Conservation (phyloP, 1,140 invertebrate genomes). For the Dermatophagoides farinae region DNA sequence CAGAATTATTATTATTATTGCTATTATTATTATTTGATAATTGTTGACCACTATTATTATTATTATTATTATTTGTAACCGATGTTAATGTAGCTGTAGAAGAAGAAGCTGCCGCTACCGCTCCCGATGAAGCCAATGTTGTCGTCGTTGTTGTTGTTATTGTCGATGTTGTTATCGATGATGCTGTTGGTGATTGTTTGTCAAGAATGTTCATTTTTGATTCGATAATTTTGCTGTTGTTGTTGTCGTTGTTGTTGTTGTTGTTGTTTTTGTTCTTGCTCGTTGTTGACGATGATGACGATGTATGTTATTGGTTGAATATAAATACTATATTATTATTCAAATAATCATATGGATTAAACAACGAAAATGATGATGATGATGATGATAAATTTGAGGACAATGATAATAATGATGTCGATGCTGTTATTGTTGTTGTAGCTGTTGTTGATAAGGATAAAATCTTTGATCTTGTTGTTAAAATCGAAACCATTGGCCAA, state of each 20-base stretch:
- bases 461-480: too few species aligned
- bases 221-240: too few species aligned
- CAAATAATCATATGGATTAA: neutral
- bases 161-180: neutral
- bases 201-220: constrained; percentile 7
- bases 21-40: too few species aligned
- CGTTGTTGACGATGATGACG: neutral
- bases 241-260: too few species aligned
- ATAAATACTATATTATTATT: neutral
- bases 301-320: neutral
- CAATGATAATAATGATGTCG: too few species aligned
- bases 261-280: too few species aligned
- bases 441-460: too few species aligned
- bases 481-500: neutral
- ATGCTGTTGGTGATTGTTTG: constrained; percentile 4
- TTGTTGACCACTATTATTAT: too few species aligned
- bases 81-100: neutral
- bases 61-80: neutral
- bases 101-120: neutral
- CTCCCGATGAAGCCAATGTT: neutral
- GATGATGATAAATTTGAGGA: too few species aligned
- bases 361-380: too few species aligned
- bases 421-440: too few species aligned
- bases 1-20: too few species aligned
- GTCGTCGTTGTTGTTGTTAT: neutral